These are phyloP conservation scores for Acanthosoma haemorrhoidale DNA, from an alignment of 2,888 invertebrate species.

Conservation along the genomic window DNA sequence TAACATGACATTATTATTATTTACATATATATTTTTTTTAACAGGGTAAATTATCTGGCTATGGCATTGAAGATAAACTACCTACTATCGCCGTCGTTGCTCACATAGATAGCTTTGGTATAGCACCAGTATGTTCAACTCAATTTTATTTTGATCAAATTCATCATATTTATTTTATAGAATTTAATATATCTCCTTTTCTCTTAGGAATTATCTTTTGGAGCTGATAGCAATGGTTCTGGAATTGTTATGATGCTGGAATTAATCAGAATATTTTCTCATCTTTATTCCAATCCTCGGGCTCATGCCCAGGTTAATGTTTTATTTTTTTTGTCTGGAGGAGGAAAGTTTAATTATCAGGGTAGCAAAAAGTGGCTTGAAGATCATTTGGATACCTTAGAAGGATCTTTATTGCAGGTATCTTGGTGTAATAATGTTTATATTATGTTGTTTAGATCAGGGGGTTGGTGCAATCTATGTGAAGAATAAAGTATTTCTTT, in stretches of 20 bases:
- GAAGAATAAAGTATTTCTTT: too few species aligned
- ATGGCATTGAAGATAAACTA: slow-evolving; percentile 62
- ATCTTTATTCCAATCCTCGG: slow-evolving; percentile 69
- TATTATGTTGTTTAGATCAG: too few species aligned
- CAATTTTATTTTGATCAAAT: too few species aligned
- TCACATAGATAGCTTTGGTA: slow-evolving; percentile 85
- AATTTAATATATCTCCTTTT: neutral
- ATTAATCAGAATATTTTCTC: slow-evolving; percentile 79
- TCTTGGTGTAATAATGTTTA: slow-evolving; percentile 28
- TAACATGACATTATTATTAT: too few species aligned
- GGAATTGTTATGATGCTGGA: slow-evolving; percentile 84
- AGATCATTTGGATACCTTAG: slow-evolving; percentile 76
- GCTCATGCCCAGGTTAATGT: slow-evolving; percentile 71
- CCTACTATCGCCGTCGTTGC: slow-evolving; percentile 88
- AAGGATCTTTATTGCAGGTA: slow-evolving; percentile 68
- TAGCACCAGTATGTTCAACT: slow-evolving; percentile 67
- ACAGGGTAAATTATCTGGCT: slow-evolving; percentile 74
- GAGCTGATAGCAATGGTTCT: slow-evolving; percentile 89
- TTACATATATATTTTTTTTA: slow-evolving; percentile 39
- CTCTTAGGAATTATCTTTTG: slow-evolving; percentile 75
- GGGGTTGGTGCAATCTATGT: too few species aligned
- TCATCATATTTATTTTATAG: neutral
- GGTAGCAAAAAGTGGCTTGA: slow-evolving; percentile 95
- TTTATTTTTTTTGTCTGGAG: slow-evolving; percentile 83
- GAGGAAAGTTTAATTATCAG: slow-evolving; percentile 89